phyloP scores from a whole-genome alignment of 2,113 vertebrate genomes.

The Gymnocephalus cernua region DNA sequence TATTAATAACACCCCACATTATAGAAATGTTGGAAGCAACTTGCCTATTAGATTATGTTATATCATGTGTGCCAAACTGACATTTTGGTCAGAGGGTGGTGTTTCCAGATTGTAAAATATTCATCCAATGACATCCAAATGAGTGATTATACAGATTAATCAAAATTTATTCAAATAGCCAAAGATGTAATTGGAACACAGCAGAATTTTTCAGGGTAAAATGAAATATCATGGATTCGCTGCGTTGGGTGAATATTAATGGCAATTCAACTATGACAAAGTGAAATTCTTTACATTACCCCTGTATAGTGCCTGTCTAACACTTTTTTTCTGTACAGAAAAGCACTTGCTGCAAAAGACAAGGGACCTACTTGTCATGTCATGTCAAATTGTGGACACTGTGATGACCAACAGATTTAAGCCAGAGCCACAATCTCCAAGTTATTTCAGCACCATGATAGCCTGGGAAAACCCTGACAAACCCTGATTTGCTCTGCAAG shows the following conservation, averaged over 20 bases:
- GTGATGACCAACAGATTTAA: neutral
- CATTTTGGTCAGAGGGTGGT: neutral
- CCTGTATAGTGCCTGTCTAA: neutral
- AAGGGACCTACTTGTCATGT: neutral
- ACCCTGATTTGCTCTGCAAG: too few relatives aligned
- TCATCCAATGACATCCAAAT: neutral
- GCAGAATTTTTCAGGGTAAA: neutral
- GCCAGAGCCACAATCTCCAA: neutral
- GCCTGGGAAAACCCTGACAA: too few relatives aligned
- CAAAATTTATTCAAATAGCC: neutral
- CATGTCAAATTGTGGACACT: neutral
- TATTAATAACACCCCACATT: conserved; percentile 1
- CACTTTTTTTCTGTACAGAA: neutral
- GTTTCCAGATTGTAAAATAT: neutral
- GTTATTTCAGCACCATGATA: neutral
- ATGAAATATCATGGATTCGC: neutral
- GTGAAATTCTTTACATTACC: neutral
- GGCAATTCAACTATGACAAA: neutral
- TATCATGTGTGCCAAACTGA: neutral
- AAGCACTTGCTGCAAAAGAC: neutral
- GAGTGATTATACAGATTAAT: neutral
- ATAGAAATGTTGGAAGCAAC: conserved; percentile 1
- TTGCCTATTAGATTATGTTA: neutral
- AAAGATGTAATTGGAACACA: neutral
- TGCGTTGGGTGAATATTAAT: neutral